A percentile compares a stretch with the other conserved stretches of the same genome.
These are phyloP conservation scores for Zelostemma sp. DNA, from an alignment of 1,140 invertebrate species.

Conservation along the genomic window DNA sequence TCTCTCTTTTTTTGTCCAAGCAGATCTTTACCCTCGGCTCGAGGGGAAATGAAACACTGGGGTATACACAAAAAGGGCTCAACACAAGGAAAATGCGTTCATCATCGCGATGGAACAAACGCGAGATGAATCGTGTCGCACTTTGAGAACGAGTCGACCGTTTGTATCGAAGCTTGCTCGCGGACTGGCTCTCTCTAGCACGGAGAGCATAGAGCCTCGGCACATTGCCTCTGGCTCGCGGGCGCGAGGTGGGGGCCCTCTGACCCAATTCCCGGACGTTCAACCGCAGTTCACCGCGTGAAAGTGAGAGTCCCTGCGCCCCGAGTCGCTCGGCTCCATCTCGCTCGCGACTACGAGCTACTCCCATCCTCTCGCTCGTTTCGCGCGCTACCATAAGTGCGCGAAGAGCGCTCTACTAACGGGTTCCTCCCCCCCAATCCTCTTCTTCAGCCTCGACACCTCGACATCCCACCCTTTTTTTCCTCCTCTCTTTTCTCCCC, in stretches of 20 bases:
- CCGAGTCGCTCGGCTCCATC: slow-evolving; percentile 48
- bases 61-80: too few species aligned
- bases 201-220: slow-evolving; percentile 62
- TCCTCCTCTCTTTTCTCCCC: slow-evolving; percentile 15
- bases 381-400: slow-evolving; percentile 44
- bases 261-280: slow-evolving; percentile 72
- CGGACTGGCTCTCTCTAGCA: slow-evolving; percentile 68
- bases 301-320: slow-evolving; percentile 70
- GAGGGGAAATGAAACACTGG: too few species aligned
- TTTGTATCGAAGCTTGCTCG: slow-evolving; percentile 65
- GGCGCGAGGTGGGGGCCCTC: slow-evolving; percentile 65
- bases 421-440: slow-evolving; percentile 56
- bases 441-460: slow-evolving; percentile 14
- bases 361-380: slow-evolving; percentile 35
- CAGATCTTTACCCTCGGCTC: too few species aligned
- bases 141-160: slow-evolving; percentile 51
- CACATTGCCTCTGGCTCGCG: slow-evolving; percentile 64
- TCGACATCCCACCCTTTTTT: slow-evolving; percentile 39
- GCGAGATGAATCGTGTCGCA: slow-evolving; percentile 2
- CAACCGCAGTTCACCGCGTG: slow-evolving; percentile 71
- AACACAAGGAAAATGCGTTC: too few species aligned
- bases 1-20: too few species aligned
- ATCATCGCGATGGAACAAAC: neutral
- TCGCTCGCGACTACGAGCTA: slow-evolving; percentile 16
- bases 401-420: slow-evolving; percentile 65